Percentiles rank a stretch among this genome's conserved stretches.
phyloP scores from a whole-genome alignment of 2,888 invertebrate genomes.

The Matsumyia berberina region DNA sequence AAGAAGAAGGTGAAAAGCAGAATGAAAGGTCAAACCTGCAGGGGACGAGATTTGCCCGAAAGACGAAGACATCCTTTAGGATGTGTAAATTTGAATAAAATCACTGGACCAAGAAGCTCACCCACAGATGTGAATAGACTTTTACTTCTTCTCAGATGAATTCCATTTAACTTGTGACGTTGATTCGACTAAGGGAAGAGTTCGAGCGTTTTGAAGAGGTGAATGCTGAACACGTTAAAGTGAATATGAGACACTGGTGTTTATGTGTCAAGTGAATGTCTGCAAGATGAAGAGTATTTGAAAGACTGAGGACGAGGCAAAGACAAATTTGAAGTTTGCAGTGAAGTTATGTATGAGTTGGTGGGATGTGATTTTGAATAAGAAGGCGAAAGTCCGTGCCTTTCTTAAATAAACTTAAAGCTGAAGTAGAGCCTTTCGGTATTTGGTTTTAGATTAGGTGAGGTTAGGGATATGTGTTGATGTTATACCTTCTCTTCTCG shows the following conservation, averaged over 20 bases:
- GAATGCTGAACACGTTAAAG: conserved; percentile 1
- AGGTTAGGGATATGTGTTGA: too few relatives aligned
- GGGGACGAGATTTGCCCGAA: neutral
- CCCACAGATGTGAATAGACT: conserved; percentile 36
- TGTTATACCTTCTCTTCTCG: too few relatives aligned
- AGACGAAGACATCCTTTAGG: neutral
- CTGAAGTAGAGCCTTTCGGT: too few relatives aligned
- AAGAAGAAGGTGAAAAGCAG: conserved; percentile 32
- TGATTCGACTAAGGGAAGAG: neutral
- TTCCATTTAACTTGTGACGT: conserved; percentile 6
- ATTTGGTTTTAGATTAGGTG: too few relatives aligned
- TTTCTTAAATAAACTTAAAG: too few relatives aligned
- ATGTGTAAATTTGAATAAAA: conserved; percentile 36
- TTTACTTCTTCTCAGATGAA: conserved; percentile 6
- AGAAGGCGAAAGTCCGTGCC: too few relatives aligned
- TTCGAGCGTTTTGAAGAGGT: neutral
- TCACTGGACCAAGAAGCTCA: conserved; percentile 20
- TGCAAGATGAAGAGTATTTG: neutral
- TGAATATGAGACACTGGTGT: conserved; percentile 6
- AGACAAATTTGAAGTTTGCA: too few relatives aligned
- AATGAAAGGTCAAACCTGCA: conserved; percentile 2
- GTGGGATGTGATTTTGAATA: too few relatives aligned
- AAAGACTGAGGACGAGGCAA: neutral
- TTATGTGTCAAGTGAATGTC: neutral
- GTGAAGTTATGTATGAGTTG: too few relatives aligned